phyloP scores from a whole-genome alignment of 2,888 invertebrate species.

The Stramonita haemastoma region DNA sequence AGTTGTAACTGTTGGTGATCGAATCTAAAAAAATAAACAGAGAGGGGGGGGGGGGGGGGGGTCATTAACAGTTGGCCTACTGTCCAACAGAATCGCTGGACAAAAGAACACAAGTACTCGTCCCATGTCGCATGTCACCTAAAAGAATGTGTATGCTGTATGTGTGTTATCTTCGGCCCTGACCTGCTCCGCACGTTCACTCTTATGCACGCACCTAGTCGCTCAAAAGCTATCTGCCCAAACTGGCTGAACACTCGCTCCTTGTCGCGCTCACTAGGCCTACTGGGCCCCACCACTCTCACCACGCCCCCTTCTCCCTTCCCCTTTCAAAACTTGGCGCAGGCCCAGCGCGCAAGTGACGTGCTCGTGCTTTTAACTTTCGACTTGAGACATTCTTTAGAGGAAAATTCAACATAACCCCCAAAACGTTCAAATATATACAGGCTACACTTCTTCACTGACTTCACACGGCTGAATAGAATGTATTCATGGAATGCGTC shows the following conservation, averaged over 20 bases:
- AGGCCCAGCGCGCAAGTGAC: constrained; percentile 50
- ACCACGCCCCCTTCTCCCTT: constrained; percentile 33
- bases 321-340: constrained; percentile 34
- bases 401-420: not conserved
- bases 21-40: no score
- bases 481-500: constrained; percentile 48
- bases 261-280: constrained; percentile 40
- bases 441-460: constrained; percentile 18
- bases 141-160: constrained; percentile 39
- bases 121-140: constrained; percentile 30
- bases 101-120: constrained; percentile 34
- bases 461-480: constrained; percentile 34
- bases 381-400: constrained; percentile 35
- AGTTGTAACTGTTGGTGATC: no score
- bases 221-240: constrained; percentile 46
- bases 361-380: constrained; percentile 46
- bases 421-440: not conserved
- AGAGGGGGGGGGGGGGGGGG: no score
- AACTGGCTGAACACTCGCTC: constrained; percentile 34
- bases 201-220: constrained; percentile 51
- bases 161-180: constrained; percentile 42
- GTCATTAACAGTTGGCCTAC: not conserved
- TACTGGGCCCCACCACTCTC: constrained; percentile 30
- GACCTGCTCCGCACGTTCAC: constrained; percentile 48
- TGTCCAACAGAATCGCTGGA: constrained; percentile 19